These are phyloP conservation scores for Tipula lateralis DNA, from an alignment of 2,888 invertebrate genomes.

Conservation along the genomic window DNA sequence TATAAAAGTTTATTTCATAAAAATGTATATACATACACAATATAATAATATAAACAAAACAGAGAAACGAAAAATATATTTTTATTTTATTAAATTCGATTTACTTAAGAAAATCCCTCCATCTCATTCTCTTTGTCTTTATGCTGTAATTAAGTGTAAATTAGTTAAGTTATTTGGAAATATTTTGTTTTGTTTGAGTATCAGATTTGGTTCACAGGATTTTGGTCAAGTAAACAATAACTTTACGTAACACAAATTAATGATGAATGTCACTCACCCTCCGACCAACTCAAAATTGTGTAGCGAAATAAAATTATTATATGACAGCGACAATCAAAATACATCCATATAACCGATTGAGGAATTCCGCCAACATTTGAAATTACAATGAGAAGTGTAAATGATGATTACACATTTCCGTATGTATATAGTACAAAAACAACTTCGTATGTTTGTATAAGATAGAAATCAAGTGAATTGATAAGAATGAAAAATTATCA, in stretches of 20 bases:
- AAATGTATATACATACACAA: not conserved
- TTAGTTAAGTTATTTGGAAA: not conserved
- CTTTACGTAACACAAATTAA: not conserved
- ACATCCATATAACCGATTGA: not conserved
- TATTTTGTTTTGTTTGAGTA: not conserved
- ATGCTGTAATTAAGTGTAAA: not conserved
- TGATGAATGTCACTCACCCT: not conserved
- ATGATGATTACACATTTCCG: not conserved
- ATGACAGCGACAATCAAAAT: not conserved
- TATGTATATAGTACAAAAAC: not conserved
- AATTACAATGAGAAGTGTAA: not conserved
- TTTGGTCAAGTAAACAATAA: not conserved
- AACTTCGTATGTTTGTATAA: not conserved
- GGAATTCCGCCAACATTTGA: not conserved
- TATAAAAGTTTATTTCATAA: slow-evolving; percentile 15
- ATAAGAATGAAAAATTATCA: not conserved
- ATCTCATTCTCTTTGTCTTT: not conserved
- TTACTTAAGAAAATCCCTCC: not conserved
- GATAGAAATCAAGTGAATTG: not conserved
- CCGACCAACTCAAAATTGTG: not conserved
- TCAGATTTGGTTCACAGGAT: not conserved
- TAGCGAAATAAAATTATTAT: not conserved
- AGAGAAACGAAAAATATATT: not conserved
- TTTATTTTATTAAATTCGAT: not conserved
- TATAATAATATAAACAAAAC: not conserved